A percentile compares a stretch with the other conserved stretches of the same genome.
phyloP scores from a whole-genome alignment of 2,797 vertebrate species.

The Scarus forsteni region DNA sequence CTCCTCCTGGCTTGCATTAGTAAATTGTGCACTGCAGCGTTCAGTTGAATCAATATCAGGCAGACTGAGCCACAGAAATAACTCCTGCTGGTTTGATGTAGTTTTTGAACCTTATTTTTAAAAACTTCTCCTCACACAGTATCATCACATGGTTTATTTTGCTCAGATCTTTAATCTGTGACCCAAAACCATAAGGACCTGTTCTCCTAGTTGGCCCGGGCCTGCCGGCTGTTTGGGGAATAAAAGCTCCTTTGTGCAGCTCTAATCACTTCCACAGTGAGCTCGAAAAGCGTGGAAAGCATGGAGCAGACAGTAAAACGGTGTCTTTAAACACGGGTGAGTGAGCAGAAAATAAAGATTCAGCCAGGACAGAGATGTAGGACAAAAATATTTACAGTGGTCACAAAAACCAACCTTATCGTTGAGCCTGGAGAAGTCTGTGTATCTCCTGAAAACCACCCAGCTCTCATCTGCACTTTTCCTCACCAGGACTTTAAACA shows the following conservation, averaged over 20 bases:
- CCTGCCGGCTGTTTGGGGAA: slow-evolving; percentile 40
- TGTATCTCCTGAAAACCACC: slow-evolving; percentile 83
- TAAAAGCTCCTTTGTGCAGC: slow-evolving; percentile 67
- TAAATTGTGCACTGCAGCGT: neutral
- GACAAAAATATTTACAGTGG: neutral
- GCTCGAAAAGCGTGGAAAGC: slow-evolving; percentile 33
- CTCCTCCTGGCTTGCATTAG: neutral
- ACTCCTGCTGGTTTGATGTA: neutral
- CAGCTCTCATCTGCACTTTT: slow-evolving; percentile 79
- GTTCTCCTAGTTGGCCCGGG: slow-evolving; percentile 23
- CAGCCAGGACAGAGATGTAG: neutral
- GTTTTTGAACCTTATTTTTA: neutral
- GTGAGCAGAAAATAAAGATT: slow-evolving; percentile 6
- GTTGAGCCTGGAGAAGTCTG: slow-evolving; percentile 82
- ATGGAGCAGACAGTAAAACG: slow-evolving; percentile 9
- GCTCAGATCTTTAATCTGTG: slow-evolving; percentile 16
- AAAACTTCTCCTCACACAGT: neutral
- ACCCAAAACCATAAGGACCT: slow-evolving; percentile 29
- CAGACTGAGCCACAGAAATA: neutral
- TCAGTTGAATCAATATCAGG: neutral
- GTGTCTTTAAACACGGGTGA: slow-evolving; percentile 3
- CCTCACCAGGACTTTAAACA: slow-evolving; percentile 84
- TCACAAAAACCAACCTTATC: slow-evolving; percentile 72
- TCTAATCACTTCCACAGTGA: slow-evolving; percentile 48
- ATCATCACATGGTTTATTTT: slow-evolving; percentile 9